phyloP scores from a whole-genome alignment of 2,888 invertebrate species.

The Sphaerophoria taeniata region DNA sequence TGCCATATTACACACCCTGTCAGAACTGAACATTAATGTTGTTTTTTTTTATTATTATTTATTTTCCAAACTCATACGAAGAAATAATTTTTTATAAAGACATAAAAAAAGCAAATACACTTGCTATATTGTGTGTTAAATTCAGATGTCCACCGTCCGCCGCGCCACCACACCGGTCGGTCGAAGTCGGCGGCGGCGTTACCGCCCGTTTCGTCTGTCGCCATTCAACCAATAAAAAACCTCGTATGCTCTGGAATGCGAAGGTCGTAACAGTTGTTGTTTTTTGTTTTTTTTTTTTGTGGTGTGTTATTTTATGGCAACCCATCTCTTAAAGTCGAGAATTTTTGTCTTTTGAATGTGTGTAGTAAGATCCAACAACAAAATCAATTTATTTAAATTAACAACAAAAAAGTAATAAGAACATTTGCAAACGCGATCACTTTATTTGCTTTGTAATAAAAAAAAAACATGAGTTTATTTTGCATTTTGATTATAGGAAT shows the following conservation, averaged over 20 bases:
- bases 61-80: slow-evolving; percentile 38
- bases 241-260: slow-evolving; percentile 75
- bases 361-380: slow-evolving; percentile 57
- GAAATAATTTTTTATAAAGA: slow-evolving; percentile 12
- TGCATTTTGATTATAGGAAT: background rate
- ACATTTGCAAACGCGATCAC: slow-evolving; percentile 56
- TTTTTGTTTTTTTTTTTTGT: slow-evolving; percentile 40
- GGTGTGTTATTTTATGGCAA: slow-evolving; percentile 62
- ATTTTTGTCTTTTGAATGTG: slow-evolving; percentile 15
- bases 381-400: slow-evolving; percentile 42
- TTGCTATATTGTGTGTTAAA: slow-evolving; percentile 70
- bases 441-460: slow-evolving; percentile 23
- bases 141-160: slow-evolving; percentile 58
- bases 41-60: background rate
- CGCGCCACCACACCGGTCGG: slow-evolving; percentile 10
- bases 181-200: slow-evolving; percentile 5
- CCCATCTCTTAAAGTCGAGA: slow-evolving; percentile 51
- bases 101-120: slow-evolving; percentile 54
- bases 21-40: slow-evolving; percentile 37
- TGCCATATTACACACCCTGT: slow-evolving; percentile 37
- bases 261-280: slow-evolving; percentile 72
- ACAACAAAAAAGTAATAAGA: slow-evolving; percentile 42
- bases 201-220: slow-evolving; percentile 33
- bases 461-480: background rate
- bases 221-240: slow-evolving; percentile 69